phyloP scores from a whole-genome alignment of 2,113 vertebrate species.

The Heteronetta atricapilla region DNA sequence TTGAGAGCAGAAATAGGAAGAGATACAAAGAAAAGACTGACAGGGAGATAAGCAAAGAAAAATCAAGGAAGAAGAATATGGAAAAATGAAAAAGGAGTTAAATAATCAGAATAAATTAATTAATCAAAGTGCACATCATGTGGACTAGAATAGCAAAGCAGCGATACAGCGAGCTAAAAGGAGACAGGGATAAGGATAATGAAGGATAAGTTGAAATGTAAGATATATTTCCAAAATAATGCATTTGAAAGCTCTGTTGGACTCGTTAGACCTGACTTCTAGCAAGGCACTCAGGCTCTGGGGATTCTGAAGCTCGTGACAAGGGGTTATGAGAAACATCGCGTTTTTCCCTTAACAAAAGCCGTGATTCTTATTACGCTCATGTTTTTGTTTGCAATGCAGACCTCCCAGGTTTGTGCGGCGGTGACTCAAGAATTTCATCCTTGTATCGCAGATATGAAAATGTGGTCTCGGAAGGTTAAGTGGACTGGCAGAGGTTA shows the following conservation, averaged over 20 bases:
- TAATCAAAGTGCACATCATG: conserved; percentile 65
- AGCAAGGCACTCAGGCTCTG: neutral
- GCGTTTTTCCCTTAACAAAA: neutral
- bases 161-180: conserved; percentile 18
- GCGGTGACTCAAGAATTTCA: neutral
- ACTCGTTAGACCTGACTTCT: neutral
- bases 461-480: neutral
- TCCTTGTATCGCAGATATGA: neutral
- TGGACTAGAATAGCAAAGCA: conserved; percentile 63
- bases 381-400: neutral
- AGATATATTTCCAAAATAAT: conserved; percentile 41
- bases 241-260: neutral
- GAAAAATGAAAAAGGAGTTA: conserved; percentile 61
- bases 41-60: conserved; percentile 65
- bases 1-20: conserved; percentile 39
- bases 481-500: neutral
- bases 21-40: conserved; percentile 52
- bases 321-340: neutral
- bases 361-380: neutral
- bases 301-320: neutral
- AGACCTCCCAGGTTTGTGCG: neutral
- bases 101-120: conserved; percentile 76
- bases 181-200: neutral
- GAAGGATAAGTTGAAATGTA: conserved; percentile 22
- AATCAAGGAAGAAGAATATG: conserved; percentile 45